These are phyloP conservation scores for Poeciliopsis turrubarensis DNA, from an alignment of 2,113 vertebrate species.

Conservation along the genomic window DNA sequence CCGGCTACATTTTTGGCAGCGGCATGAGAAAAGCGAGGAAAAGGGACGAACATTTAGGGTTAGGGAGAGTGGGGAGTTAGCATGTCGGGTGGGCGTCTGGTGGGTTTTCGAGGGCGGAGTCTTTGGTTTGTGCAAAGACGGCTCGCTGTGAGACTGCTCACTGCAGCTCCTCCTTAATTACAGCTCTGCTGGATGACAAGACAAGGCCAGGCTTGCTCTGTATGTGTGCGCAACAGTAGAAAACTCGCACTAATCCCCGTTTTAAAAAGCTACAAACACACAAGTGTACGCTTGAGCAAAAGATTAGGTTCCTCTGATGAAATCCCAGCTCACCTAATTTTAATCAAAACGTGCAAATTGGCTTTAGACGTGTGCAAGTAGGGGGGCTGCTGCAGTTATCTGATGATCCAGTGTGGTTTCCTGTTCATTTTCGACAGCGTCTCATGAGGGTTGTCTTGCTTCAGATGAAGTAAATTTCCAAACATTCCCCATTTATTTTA, in stretches of 20 bases:
- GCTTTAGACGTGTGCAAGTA: neutral
- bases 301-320: conserved; percentile 39
- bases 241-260: conserved; percentile 24
- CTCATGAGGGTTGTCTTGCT: neutral
- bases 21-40: conserved; percentile 40
- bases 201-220: conserved; percentile 73
- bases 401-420: neutral
- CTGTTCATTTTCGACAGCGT: neutral
- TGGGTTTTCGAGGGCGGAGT: conserved; percentile 73
- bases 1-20: conserved; percentile 37
- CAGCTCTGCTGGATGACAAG: conserved; percentile 63
- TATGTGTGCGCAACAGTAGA: conserved; percentile 32
- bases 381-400: neutral
- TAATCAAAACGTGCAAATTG: conserved; percentile 2
- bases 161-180: conserved; percentile 75
- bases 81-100: conserved; percentile 64
- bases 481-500: neutral
- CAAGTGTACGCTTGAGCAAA: conserved; percentile 35
- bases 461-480: neutral
- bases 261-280: conserved; percentile 15
- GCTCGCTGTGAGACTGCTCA: conserved; percentile 50
- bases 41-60: conserved; percentile 59
- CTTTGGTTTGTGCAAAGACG: conserved; percentile 65
- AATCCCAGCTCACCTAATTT: conserved; percentile 23
- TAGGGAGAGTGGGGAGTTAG: conserved; percentile 49